Conservation (phyloP, 2,888 invertebrate species). For the Latheticus oryzae region DNA sequence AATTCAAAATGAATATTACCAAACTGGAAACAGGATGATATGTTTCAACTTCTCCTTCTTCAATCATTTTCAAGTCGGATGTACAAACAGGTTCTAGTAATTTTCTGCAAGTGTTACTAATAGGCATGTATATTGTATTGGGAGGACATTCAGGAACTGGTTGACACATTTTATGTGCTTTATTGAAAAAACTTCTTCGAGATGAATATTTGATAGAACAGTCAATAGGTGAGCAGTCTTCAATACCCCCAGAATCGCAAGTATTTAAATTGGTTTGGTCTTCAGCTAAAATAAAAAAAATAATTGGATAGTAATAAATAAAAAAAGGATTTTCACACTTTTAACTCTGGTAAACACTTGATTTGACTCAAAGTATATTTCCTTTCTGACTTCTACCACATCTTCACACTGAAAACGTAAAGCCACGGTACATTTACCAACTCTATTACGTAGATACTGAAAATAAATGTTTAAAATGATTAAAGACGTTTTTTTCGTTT, state of each 20-base stretch:
- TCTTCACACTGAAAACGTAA: slow-evolving; percentile 46
- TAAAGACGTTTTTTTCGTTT: slow-evolving; percentile 1
- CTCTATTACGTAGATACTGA: slow-evolving; percentile 52
- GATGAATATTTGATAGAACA: slow-evolving; percentile 71
- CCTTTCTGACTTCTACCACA: slow-evolving; percentile 41
- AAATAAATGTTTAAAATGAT: neutral
- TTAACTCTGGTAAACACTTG: too few species aligned
- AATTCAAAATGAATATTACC: slow-evolving; percentile 23
- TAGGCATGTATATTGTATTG: slow-evolving; percentile 49
- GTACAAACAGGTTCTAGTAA: slow-evolving; percentile 58
- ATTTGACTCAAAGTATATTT: slow-evolving; percentile 38
- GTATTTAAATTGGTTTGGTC: too few species aligned
- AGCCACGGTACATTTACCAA: slow-evolving; percentile 51
- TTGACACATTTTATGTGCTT: slow-evolving; percentile 58
- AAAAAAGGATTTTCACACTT: too few species aligned
- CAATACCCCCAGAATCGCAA: too few species aligned
- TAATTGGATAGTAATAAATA: too few species aligned
- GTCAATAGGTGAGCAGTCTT: slow-evolving; percentile 67
- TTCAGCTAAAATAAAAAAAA: too few species aligned
- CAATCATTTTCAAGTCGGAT: slow-evolving; percentile 55
- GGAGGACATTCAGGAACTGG: slow-evolving; percentile 61
- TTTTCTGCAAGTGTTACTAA: slow-evolving; percentile 63
- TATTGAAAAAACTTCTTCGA: slow-evolving; percentile 67
- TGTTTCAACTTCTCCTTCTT: slow-evolving; percentile 43
- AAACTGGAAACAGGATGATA: slow-evolving; percentile 10